phyloP scores from a whole-genome alignment of 2,113 vertebrate genomes.

The Peromyscus polionotus region DNA sequence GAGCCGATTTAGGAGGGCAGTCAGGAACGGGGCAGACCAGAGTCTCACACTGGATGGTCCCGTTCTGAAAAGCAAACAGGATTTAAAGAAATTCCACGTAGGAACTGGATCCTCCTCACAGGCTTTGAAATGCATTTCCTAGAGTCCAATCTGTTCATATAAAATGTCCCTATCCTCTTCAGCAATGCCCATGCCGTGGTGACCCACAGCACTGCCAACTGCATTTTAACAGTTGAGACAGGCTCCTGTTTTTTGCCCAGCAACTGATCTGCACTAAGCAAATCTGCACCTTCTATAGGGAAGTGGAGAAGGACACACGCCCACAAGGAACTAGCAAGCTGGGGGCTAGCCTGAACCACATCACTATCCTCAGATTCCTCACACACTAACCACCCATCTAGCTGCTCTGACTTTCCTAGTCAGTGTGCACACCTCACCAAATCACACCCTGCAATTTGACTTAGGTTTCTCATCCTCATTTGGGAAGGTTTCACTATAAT shows the following conservation, averaged over 20 bases:
- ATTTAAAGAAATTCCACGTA: conserved; percentile 50
- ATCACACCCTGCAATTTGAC: background rate
- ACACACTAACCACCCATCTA: background rate
- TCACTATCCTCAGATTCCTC: background rate
- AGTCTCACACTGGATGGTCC: conserved; percentile 94
- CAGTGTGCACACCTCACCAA: background rate
- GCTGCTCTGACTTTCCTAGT: background rate
- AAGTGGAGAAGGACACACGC: background rate
- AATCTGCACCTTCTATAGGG: background rate
- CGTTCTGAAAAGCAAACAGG: conserved; percentile 91
- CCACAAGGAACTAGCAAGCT: background rate
- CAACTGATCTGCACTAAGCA: background rate
- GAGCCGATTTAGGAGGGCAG: conserved; percentile 92
- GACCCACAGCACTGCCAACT: background rate
- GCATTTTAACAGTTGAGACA: background rate
- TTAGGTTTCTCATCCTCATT: background rate
- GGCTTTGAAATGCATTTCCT: conserved; percentile 67
- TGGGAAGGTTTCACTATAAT: background rate
- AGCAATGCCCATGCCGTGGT: conserved; percentile 8
- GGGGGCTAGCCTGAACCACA: background rate
- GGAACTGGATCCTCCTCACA: conserved; percentile 31
- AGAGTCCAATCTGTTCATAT: conserved; percentile 51
- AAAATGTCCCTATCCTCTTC: conserved; percentile 5
- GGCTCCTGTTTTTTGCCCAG: background rate
- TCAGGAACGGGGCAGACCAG: conserved; percentile 91